Conservation (phyloP, 2,113 vertebrate genomes). For the Mastomys coucha region DNA sequence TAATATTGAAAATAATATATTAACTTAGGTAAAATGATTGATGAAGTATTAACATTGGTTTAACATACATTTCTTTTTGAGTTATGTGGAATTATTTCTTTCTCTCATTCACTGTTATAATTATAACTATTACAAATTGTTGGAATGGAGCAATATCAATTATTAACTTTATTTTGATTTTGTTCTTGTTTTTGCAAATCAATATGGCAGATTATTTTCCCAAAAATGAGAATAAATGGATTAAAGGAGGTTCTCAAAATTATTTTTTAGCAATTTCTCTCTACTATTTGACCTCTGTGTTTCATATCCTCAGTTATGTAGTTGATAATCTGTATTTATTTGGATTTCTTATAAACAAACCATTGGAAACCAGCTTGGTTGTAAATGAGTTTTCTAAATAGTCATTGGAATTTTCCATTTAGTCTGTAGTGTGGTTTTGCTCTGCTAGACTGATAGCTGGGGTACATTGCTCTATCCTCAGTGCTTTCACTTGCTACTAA, state of each 20-base stretch:
- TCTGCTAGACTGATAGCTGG: background rate
- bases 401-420: conserved; percentile 8
- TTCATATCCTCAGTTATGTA: background rate
- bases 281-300: conserved; percentile 8
- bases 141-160: conserved; percentile 17
- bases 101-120: background rate
- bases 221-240: background rate
- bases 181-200: background rate
- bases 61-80: conserved; percentile 21
- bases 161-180: background rate
- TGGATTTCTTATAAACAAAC: background rate
- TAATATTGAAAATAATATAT: background rate
- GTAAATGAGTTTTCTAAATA: background rate
- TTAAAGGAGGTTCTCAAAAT: background rate
- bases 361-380: background rate
- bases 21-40: conserved; percentile 1
- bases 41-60: conserved; percentile 18
- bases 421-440: background rate
- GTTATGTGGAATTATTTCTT: background rate
- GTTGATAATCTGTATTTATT: background rate
- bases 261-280: conserved; percentile 10
- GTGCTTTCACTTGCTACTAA: background rate
- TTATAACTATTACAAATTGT: conserved; percentile 38
- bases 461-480: background rate
- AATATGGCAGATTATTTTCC: background rate